Evolutionary conservation across 1,140 invertebrate genomes (phyloP).

Genomic region (Schmidtea mediterranea): DNA sequence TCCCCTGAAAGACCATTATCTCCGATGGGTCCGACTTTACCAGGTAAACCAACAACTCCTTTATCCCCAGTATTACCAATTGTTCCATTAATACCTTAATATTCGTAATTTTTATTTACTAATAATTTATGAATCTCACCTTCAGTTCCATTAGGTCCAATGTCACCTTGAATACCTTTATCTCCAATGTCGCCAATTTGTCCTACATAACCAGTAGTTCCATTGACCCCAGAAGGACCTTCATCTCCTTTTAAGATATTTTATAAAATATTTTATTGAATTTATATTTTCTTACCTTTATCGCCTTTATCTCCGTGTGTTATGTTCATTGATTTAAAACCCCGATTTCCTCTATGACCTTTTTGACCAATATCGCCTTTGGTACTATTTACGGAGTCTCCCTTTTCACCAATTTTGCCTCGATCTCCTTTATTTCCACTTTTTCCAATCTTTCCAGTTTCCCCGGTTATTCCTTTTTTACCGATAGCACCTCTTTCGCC

Average conservation of each 20-base stretch:
- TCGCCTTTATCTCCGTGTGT: background rate
- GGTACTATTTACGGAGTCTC: too few relatives aligned
- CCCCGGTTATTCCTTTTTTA: too few relatives aligned
- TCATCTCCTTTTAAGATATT: background rate
- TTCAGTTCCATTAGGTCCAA: background rate
- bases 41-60: slow-evolving; percentile 9
- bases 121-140: background rate
- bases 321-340: too few relatives aligned
- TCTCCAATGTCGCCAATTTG: background rate
- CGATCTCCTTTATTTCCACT: too few relatives aligned
- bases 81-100: background rate
- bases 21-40: slow-evolving; percentile 14
- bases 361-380: too few relatives aligned
- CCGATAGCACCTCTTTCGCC: too few relatives aligned
- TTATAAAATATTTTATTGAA: background rate
- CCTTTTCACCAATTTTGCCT: too few relatives aligned
- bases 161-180: background rate
- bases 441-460: too few relatives aligned
- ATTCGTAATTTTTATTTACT: too few relatives aligned
- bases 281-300: background rate
- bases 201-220: background rate
- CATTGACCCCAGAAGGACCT: background rate
- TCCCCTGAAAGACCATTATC: slow-evolving; percentile 12
- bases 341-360: too few relatives aligned
- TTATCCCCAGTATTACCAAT: background rate